Base-by-base conservation (phyloP, 1,140 invertebrate genomes). In the Drosophila guanche region DNA sequence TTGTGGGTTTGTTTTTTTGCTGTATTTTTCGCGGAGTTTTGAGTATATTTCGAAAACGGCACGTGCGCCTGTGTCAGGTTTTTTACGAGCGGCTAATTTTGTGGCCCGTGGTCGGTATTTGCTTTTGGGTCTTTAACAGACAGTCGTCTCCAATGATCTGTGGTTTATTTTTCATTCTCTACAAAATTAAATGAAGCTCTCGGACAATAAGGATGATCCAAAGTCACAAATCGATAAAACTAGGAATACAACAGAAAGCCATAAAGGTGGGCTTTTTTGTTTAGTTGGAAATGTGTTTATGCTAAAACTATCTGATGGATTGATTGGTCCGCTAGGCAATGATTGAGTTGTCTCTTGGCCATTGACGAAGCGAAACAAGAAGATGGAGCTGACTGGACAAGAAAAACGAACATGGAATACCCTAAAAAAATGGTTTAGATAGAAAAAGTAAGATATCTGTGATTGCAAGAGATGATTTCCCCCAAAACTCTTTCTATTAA, bases 41-140 rank as follows among this genome's bases (percentile, higher is more conserved):
- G 79, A 37, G 33, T 37, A 62, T 70, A 80, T 90, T 85, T 86
- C 57, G 61, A 88, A 84, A 89, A 89, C 85, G 84, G 84, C 84
- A 89, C 84, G 84, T 89, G 84, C 84, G 84, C 76, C 69, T 88
- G 83, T 88, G 79, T 79, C 79, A 79, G 85, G 79, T 84, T 88
- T 83, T 88, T 83, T 81, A 88, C 78, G 83, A 88, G 76, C 78
- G 75, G 66, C 79, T 88, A 88, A 88, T 83, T 88, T 88, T 76
- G 76, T 69, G 54, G 79, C 54, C 61, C 47, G 59, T 61, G 50
- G 40, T 60, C 25, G 51, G 59, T 70, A 63, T 76, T 69, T 72
- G 57, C 50, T 51, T 72, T 72, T 62, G 52, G 46, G 56, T 72
- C 69, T 59, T 73, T 33, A 16, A 55, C 20, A 58, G 50, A 61